A percentile compares a stretch with the other conserved stretches of the same genome.
These are phyloP conservation scores for Bellardia bayeri DNA, from an alignment of 2,888 invertebrate species.

Conservation along the genomic window DNA sequence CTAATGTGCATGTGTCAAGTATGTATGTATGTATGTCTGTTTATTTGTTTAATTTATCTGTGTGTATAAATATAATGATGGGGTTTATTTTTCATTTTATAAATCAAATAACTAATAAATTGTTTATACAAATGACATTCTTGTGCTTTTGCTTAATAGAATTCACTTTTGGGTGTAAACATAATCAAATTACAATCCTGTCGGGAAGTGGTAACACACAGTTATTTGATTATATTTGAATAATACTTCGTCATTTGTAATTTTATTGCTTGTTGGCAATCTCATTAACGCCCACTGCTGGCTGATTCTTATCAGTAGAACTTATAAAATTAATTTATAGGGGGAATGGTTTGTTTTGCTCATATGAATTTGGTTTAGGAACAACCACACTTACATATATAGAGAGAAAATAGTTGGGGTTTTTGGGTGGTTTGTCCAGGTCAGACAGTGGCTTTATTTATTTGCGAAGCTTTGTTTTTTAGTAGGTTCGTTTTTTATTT, in stretches of 20 bases:
- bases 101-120: not conserved
- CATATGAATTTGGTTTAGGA: not conserved
- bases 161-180: slow-evolving; percentile 4
- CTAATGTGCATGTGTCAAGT: too few relatives aligned
- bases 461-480: too few relatives aligned
- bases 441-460: too few relatives aligned
- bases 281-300: slow-evolving; percentile 11
- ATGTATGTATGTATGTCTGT: not conserved
- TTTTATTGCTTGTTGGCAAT: not conserved
- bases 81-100: not conserved
- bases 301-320: not conserved
- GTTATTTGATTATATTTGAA: slow-evolving; percentile 8
- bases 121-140: slow-evolving; percentile 12
- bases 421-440: too few relatives aligned
- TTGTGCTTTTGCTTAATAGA: not conserved
- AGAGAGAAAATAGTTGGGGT: too few relatives aligned
- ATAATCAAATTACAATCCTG: not conserved
- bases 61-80: not conserved
- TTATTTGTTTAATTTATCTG: slow-evolving; percentile 16
- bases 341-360: not conserved
- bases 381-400: too few relatives aligned
- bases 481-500: too few relatives aligned
- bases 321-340: not conserved
- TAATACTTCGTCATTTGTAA: slow-evolving; percentile 11
- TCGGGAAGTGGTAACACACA: not conserved